phyloP scores from a whole-genome alignment of 2,888 invertebrate species.

The Criorhina ranunculi region DNA sequence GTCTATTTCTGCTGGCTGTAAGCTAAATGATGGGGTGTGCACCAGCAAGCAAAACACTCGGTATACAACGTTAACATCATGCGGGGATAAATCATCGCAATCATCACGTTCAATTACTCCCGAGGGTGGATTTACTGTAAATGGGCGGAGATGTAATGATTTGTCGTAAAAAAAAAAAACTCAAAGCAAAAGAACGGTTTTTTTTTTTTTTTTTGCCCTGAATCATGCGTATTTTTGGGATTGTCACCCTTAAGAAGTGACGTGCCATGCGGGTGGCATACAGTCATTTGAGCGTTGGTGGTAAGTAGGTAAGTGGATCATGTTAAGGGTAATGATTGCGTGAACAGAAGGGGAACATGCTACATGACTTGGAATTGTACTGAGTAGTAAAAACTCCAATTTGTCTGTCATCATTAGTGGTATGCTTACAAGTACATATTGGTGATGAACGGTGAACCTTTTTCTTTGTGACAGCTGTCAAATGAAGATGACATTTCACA shows the following conservation, averaged over 20 bases:
- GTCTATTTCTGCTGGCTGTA: slow-evolving; percentile 43
- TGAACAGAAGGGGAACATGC: slow-evolving; percentile 17
- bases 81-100: slow-evolving; percentile 75
- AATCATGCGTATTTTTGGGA: slow-evolving; percentile 26
- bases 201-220: background rate
- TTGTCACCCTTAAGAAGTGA: slow-evolving; percentile 57
- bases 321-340: slow-evolving; percentile 61
- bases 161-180: slow-evolving; percentile 67
- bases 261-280: slow-evolving; percentile 59
- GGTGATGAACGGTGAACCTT: slow-evolving; percentile 10
- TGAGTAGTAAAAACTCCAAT: slow-evolving; percentile 46
- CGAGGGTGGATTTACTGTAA: slow-evolving; percentile 76
- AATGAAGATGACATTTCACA: background rate
- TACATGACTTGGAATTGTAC: slow-evolving; percentile 20
- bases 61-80: slow-evolving; percentile 37
- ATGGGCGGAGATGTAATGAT: slow-evolving; percentile 76
- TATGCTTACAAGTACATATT: slow-evolving; percentile 5
- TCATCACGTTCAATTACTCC: slow-evolving; percentile 77
- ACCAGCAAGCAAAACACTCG: slow-evolving; percentile 37
- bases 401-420: slow-evolving; percentile 53
- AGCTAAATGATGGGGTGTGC: slow-evolving; percentile 71
- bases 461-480: background rate
- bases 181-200: slow-evolving; percentile 10
- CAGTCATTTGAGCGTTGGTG: slow-evolving; percentile 42
- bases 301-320: slow-evolving; percentile 65